Percentiles rank a stretch among this genome's conserved stretches.
These are phyloP conservation scores for Labia minor DNA, from an alignment of 2,888 invertebrate species.

Conservation along the genomic window DNA sequence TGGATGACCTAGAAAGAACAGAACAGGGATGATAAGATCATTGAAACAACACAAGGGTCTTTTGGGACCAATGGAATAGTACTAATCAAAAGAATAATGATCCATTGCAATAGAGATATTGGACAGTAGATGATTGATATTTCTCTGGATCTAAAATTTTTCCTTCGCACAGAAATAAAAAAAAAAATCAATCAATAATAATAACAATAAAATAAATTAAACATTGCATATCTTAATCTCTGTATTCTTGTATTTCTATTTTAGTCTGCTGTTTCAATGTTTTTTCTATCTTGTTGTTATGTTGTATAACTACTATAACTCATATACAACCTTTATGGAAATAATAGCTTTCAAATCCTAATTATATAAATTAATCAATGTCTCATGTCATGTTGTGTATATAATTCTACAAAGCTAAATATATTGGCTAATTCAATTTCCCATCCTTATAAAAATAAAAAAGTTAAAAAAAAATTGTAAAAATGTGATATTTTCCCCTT, in stretches of 20 bases:
- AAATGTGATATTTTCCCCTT: background rate
- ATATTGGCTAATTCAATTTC: background rate
- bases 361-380: background rate
- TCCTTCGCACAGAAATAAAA: background rate
- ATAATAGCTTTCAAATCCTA: background rate
- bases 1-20: too few species aligned
- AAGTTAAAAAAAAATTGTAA: background rate
- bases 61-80: background rate
- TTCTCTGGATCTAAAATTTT: background rate
- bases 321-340: background rate
- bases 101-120: background rate
- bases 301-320: conserved; percentile 4
- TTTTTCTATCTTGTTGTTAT: background rate
- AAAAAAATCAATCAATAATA: too few species aligned
- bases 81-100: background rate
- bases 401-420: background rate
- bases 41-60: background rate
- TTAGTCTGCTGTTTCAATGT: background rate
- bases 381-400: background rate
- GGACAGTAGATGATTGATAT: background rate
- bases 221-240: background rate
- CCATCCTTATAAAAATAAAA: background rate
- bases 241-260: background rate
- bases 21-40: too few species aligned
- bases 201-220: background rate